Evolutionary conservation across 2,888 invertebrate genomes (phyloP).

Genomic region (Vesta saturnalis): DNA sequence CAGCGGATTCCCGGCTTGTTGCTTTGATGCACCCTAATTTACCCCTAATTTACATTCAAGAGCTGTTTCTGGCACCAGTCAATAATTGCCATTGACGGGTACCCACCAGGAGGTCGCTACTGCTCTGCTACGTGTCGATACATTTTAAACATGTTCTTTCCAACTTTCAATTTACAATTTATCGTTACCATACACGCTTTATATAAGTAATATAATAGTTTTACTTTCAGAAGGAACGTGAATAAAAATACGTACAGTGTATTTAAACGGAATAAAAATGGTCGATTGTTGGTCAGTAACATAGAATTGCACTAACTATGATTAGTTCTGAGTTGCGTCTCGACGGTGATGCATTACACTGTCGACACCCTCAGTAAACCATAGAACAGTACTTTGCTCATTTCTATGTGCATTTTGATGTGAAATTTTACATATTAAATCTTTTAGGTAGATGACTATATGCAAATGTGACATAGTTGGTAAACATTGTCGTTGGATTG

Average conservation of each 20-base stretch:
- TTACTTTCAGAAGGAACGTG: neutral
- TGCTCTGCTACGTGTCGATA: conserved; percentile 36
- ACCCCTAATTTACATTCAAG: conserved; percentile 56
- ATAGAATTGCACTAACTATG: conserved; percentile 55
- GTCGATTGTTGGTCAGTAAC: conserved; percentile 30
- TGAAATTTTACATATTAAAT: conserved; percentile 37
- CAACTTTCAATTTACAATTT: conserved; percentile 5
- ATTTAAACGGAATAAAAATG: neutral
- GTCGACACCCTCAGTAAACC: conserved; percentile 45
- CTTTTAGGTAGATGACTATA: conserved; percentile 37
- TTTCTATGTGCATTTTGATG: conserved; percentile 61
- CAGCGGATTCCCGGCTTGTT: conserved; percentile 53
- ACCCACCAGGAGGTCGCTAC: conserved; percentile 43
- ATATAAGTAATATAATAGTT: neutral
- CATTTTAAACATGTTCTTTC: conserved; percentile 31
- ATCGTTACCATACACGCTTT: neutral
- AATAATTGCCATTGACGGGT: conserved; percentile 52
- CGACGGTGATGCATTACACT: conserved; percentile 49
- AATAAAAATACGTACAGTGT: neutral
- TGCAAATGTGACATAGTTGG: conserved; percentile 35
- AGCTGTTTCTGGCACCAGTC: conserved; percentile 54
- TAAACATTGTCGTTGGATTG: conserved; percentile 33
- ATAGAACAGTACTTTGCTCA: conserved; percentile 44
- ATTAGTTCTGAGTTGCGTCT: conserved; percentile 51
- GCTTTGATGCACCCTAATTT: conserved; percentile 55